Conservation (phyloP, 1,140 invertebrate genomes). For the Cepaea nemoralis region DNA sequence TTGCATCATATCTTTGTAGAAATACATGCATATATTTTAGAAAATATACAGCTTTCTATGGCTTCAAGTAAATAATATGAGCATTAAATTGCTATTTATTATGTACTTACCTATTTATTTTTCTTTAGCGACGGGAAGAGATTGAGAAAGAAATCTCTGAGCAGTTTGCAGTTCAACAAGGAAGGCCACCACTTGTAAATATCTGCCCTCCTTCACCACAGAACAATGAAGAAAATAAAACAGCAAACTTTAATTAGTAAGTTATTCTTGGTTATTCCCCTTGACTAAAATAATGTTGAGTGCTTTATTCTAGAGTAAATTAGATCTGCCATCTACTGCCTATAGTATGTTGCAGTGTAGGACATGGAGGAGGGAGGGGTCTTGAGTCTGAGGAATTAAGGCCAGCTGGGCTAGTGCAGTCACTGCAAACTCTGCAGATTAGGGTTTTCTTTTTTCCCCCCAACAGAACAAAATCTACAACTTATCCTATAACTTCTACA, state of each 20-base stretch:
- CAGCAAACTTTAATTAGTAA: constrained; percentile 70
- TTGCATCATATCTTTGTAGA: neutral
- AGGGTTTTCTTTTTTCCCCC: too few species aligned
- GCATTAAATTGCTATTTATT: too few species aligned
- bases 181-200: constrained; percentile 66
- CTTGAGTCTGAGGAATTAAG: too few species aligned
- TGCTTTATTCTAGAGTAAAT: too few species aligned
- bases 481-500: too few species aligned
- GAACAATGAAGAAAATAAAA: constrained; percentile 70
- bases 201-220: constrained; percentile 71
- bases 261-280: constrained; percentile 42
- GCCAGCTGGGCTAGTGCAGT: too few species aligned
- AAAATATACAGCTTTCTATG: neutral
- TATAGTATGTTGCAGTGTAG: too few species aligned
- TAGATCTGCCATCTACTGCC: too few species aligned
- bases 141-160: constrained; percentile 91
- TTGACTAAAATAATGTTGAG: too few species aligned
- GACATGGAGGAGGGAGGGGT: too few species aligned
- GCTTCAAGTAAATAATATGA: neutral
- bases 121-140: constrained; percentile 80
- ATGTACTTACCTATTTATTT: constrained; percentile 14
- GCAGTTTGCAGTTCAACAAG: constrained; percentile 56
- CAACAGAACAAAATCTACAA: too few species aligned
- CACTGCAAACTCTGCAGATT: too few species aligned
- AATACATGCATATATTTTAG: neutral